These are phyloP conservation scores for Pterocles orientalis DNA, from an alignment of 2,113 vertebrate species.

Conservation along the genomic window DNA sequence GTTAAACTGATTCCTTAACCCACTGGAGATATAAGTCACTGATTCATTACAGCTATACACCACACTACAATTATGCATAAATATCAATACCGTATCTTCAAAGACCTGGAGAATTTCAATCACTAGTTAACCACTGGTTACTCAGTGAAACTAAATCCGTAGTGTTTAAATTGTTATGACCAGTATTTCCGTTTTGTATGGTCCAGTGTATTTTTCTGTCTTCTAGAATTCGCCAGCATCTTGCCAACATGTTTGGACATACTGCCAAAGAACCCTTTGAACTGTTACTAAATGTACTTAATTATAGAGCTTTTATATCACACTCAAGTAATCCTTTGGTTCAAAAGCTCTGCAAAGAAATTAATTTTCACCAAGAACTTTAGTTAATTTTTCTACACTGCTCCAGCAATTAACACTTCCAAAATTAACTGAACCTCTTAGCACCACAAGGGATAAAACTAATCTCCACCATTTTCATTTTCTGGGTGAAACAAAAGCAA, in stretches of 20 bases:
- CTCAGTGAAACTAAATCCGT: not conserved
- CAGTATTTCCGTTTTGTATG: not conserved
- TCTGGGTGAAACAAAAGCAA: not conserved
- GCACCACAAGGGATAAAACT: not conserved
- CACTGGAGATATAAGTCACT: not conserved
- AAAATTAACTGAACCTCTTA: not conserved
- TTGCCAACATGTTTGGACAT: not conserved
- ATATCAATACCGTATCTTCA: not conserved
- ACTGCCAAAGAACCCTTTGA: not conserved
- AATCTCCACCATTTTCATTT: not conserved
- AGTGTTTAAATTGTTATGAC: not conserved
- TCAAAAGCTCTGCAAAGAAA: not conserved
- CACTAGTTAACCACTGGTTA: not conserved
- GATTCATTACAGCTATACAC: not conserved
- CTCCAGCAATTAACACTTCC: not conserved
- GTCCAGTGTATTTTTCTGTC: not conserved
- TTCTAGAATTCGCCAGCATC: not conserved
- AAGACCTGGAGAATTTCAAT: not conserved
- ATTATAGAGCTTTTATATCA: not conserved
- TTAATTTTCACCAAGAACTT: not conserved
- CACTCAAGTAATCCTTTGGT: not conserved
- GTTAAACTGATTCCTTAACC: not conserved
- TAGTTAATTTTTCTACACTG: not conserved
- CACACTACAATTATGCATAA: not conserved
- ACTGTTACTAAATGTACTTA: not conserved